phyloP scores from a whole-genome alignment of 2,888 invertebrate species.

The Diabrotica balteata region DNA sequence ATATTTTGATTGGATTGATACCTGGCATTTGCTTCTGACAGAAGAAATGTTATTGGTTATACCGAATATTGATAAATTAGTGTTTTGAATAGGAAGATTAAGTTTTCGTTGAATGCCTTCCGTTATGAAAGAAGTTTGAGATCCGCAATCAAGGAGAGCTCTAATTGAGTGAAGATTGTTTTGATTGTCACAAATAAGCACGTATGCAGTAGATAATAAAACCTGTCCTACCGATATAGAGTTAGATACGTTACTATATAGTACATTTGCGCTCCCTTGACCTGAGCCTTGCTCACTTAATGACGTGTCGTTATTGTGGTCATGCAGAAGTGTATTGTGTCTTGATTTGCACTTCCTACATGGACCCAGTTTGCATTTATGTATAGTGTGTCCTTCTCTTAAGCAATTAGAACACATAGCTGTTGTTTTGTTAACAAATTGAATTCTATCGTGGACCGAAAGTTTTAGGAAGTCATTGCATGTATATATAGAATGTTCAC shows the following conservation, averaged over 20 bases:
- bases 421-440: too few species aligned
- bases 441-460: too few species aligned
- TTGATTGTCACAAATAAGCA: slow-evolving; percentile 10
- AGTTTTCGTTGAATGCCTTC: slow-evolving; percentile 6
- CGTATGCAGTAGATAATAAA: slow-evolving; percentile 10
- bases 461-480: slow-evolving; percentile 2
- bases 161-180: slow-evolving; percentile 7
- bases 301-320: too few species aligned
- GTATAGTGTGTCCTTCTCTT: too few species aligned
- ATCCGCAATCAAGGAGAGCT: slow-evolving; percentile 21
- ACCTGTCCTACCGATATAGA: neutral
- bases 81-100: slow-evolving; percentile 4
- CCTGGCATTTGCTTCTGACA: slow-evolving; percentile 17
- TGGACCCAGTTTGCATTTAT: too few species aligned
- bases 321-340: too few species aligned
- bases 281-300: too few species aligned
- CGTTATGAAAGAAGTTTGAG: slow-evolving; percentile 24
- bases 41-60: slow-evolving; percentile 17
- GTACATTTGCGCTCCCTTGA: too few species aligned
- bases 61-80: slow-evolving; percentile 19
- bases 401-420: too few species aligned
- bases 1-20: slow-evolving; percentile 13
- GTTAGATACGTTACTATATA: too few species aligned
- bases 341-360: too few species aligned
- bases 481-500: too few species aligned